Percentiles rank a stretch among this genome's conserved stretches.
These are phyloP conservation scores for Belgica antarctica DNA, from an alignment of 2,888 invertebrate genomes.

Conservation along the genomic window DNA sequence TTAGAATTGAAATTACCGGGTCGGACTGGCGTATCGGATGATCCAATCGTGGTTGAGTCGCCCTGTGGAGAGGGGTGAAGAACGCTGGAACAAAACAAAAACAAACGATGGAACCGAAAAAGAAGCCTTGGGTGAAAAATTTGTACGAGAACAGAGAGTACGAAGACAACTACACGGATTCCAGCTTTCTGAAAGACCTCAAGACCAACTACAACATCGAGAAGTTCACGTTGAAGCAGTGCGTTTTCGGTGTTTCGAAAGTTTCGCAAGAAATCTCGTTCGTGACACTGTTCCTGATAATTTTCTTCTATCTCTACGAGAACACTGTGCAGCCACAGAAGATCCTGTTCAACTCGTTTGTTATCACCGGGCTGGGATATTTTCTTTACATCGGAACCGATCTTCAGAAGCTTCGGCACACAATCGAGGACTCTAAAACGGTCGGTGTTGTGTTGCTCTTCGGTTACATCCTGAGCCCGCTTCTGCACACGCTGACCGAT, in stretches of 20 bases:
- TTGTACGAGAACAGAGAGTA: conserved; percentile 83
- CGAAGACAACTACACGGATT: conserved; percentile 91
- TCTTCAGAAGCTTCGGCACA: conserved; percentile 48
- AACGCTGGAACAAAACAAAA: too few relatives aligned
- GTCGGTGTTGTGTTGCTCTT: conserved; percentile 78
- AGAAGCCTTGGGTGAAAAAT: conserved; percentile 77
- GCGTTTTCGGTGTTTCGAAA: conserved; percentile 71
- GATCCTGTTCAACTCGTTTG: conserved; percentile 61
- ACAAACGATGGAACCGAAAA: conserved; percentile 30
- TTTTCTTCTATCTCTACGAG: conserved; percentile 72
- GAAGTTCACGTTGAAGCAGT: conserved; percentile 68
- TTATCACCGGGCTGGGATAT: conserved; percentile 64
- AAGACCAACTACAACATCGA: conserved; percentile 78
- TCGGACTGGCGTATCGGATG: too few relatives aligned
- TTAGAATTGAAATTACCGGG: too few relatives aligned
- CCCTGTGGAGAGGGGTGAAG: too few relatives aligned
- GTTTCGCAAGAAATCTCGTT: conserved; percentile 78
- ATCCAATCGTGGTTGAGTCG: too few relatives aligned
- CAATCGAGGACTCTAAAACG: conserved; percentile 69
- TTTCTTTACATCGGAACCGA: conserved; percentile 57
- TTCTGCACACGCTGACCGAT: conserved; percentile 85
- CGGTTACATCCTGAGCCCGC: conserved; percentile 85
- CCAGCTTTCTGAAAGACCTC: conserved; percentile 76
- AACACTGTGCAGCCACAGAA: conserved; percentile 64
- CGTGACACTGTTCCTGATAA: conserved; percentile 68